Evolutionary conservation across 2,888 invertebrate genomes (phyloP), one percentile per base, ranked within the genome.

Genomic region (Drosophila bunnanda): DNA sequence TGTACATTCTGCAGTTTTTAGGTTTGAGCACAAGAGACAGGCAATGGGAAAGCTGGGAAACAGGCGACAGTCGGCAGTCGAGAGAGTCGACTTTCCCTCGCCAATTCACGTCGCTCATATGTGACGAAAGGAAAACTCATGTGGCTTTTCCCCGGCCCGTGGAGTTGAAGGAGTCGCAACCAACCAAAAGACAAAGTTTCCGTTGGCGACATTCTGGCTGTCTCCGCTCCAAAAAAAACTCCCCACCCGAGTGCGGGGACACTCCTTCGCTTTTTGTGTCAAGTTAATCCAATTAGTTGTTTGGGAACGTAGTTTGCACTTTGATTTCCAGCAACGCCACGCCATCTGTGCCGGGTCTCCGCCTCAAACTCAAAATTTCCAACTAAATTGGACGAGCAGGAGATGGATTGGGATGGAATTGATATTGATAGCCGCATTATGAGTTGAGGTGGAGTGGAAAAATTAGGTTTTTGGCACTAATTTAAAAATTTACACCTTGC

Each of bases 1-100:
- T 86, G 83, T 86, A 82, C 83, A 83, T 86, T 83, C 82, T 86
- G 83, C 83, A 83, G 83, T 86, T 83, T 83, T 86, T 86, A 77
- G 83, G 80, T 83, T 86, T 86, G 86, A 81, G 82, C 13, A 13
- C 28, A 67, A 61, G 58, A 62, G 80, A 82, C 79, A 76, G 62
- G 46, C 46, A 28, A 12, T 28, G 46, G 46, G 5, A n/a, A 20
- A 28, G 25, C 25, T n/a, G 46, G 46, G 28, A 41, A 22, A 17
- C 50, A 13, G 32, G 32, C 13, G 48, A 30, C 20, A 8, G 32
- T 13, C 32, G 68, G 55, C 55, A 72, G 20, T 22, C 46, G 25
- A 15, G n/a, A 15, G n/a, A 15, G n/a, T 9, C 25, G 48, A 25
- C 25, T 59, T 38, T 44, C 32, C 32, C 66, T 17, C 38, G 50